Conservation (phyloP, 2,888 invertebrate species). For the Hemicrepidius hirtus region DNA sequence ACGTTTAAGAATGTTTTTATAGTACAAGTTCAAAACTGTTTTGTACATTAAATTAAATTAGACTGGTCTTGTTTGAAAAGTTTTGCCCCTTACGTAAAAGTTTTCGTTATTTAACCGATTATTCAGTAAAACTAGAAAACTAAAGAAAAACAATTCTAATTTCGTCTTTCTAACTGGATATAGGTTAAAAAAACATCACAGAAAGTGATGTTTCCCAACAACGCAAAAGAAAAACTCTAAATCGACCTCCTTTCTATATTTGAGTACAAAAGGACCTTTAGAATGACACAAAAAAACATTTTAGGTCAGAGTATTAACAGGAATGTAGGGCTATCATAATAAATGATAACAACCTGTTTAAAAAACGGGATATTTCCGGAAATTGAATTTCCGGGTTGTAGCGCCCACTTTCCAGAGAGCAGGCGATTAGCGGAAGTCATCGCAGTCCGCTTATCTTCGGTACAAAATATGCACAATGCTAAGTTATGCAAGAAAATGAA, state of each 20-base stretch:
- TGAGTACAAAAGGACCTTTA: not conserved
- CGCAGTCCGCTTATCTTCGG: constrained; percentile 12
- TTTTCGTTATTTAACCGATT: not conserved
- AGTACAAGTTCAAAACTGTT: constrained; percentile 5
- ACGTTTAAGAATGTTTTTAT: constrained; percentile 14
- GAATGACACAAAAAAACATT: constrained; percentile 10
- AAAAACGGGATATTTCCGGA: constrained; percentile 39
- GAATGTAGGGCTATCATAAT: constrained; percentile 17
- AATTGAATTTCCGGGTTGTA: constrained; percentile 38
- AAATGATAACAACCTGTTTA: constrained; percentile 25
- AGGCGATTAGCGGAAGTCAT: constrained; percentile 19
- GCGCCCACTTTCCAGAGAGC: constrained; percentile 37
- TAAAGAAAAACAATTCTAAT: not conserved
- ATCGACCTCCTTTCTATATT: constrained; percentile 1
- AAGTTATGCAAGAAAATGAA: constrained; percentile 1
- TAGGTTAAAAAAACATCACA: no score
- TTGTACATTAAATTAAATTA: constrained; percentile 25
- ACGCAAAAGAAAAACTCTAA: not conserved
- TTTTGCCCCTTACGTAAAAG: not conserved
- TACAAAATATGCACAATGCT: not conserved
- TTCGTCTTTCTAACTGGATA: no score
- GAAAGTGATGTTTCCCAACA: constrained; percentile 1
- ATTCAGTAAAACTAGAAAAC: no score
- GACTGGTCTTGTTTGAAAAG: not conserved
- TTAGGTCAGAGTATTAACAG: constrained; percentile 8